Percentiles rank a stretch among this genome's conserved stretches.
phyloP scores from a whole-genome alignment of 2,113 vertebrate genomes.

The Kryptolebias marmoratus region DNA sequence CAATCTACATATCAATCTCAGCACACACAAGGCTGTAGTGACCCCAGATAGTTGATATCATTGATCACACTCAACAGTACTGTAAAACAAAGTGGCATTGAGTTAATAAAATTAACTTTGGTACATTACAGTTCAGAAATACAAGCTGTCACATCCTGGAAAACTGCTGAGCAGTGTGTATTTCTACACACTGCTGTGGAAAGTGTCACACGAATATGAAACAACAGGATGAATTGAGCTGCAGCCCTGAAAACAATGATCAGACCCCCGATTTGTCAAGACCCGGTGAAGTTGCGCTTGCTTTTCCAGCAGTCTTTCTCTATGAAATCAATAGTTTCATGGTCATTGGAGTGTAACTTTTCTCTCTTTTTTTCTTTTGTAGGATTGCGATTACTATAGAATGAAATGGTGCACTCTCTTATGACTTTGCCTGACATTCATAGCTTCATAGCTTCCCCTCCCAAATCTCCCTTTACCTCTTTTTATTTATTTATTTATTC shows the following conservation, averaged over 20 bases:
- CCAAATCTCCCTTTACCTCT: neutral
- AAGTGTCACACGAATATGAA: slow-evolving; percentile 60
- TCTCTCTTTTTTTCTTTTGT: slow-evolving; percentile 35
- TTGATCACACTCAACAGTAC: slow-evolving; percentile 9
- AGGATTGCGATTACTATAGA: slow-evolving; percentile 57
- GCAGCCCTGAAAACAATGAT: slow-evolving; percentile 55
- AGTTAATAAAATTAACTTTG: neutral
- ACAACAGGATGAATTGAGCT: slow-evolving; percentile 50
- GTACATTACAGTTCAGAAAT: neutral
- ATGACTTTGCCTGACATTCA: slow-evolving; percentile 65
- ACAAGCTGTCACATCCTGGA: slow-evolving; percentile 17
- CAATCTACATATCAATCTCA: slow-evolving; percentile 66
- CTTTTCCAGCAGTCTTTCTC: slow-evolving; percentile 51
- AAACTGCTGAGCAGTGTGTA: slow-evolving; percentile 37
- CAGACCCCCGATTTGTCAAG: slow-evolving; percentile 52
- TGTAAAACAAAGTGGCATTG: neutral
- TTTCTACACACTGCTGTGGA: slow-evolving; percentile 41
- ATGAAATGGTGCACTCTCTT: slow-evolving; percentile 61
- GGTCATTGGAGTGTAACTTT: slow-evolving; percentile 64
- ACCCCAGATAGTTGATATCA: slow-evolving; percentile 31
- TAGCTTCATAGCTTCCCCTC: neutral
- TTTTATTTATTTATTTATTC: slow-evolving; percentile 1
- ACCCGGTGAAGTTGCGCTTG: slow-evolving; percentile 34
- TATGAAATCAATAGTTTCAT: slow-evolving; percentile 77
- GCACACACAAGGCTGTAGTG: slow-evolving; percentile 46